A percentile compares a stretch with the other conserved stretches of the same genome.
These are phyloP conservation scores for Parasteatoda lunata DNA, from an alignment of 2,888 invertebrate genomes.

Conservation along the genomic window DNA sequence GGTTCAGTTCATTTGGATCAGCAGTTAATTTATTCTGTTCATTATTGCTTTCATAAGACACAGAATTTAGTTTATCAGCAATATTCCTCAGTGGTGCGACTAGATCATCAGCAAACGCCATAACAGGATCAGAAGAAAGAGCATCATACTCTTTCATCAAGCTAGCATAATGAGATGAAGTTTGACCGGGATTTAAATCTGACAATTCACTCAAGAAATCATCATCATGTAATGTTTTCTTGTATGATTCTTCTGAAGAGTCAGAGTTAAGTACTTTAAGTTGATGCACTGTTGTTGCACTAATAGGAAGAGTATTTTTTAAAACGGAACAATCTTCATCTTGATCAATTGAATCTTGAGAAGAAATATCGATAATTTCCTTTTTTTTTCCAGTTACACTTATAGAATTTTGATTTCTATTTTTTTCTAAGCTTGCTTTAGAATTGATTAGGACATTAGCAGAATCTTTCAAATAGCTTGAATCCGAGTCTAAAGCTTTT, in stretches of 20 bases:
- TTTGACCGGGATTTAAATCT: neutral
- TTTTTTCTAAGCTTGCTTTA: neutral
- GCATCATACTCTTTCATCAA: neutral
- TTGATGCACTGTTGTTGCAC: no score
- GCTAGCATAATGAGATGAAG: neutral
- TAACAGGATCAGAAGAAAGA: constrained; percentile 46
- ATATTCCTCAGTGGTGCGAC: constrained; percentile 47
- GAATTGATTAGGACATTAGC: neutral
- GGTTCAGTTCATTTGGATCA: neutral
- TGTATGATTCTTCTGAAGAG: no score
- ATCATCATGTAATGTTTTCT: no score
- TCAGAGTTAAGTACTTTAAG: no score
- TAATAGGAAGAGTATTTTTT: neutral
- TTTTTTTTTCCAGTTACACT: neutral
- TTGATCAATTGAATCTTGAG: neutral
- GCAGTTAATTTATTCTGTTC: neutral
- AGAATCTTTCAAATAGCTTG: neutral
- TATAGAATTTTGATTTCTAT: neutral
- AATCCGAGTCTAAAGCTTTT: neutral
- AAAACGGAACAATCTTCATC: neutral
- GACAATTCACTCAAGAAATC: no score
- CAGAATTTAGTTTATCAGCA: constrained; percentile 31
- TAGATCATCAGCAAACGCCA: constrained; percentile 41
- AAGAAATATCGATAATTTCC: neutral
- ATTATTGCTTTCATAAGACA: neutral